These are phyloP conservation scores for Cataglyphis hispanica DNA, from an alignment of 1,140 invertebrate species.

Conservation along the genomic window DNA sequence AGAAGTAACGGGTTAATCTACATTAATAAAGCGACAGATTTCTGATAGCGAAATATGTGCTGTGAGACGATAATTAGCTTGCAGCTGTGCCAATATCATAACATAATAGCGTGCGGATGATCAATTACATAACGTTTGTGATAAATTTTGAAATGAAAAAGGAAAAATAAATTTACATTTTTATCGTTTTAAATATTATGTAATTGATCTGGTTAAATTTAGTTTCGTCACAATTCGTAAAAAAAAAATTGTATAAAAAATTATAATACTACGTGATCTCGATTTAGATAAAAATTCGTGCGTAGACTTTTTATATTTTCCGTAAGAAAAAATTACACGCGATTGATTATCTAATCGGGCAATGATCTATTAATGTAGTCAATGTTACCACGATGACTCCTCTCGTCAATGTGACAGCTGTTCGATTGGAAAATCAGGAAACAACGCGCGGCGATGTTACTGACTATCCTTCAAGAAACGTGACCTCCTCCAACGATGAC, in stretches of 20 bases:
- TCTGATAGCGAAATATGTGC: background rate
- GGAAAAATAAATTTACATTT: constrained; percentile 1
- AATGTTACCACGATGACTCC: constrained; percentile 1
- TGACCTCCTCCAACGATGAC: background rate
- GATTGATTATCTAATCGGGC: constrained; percentile 13
- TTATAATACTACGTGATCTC: background rate
- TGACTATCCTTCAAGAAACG: background rate
- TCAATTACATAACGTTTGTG: background rate
- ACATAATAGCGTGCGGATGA: constrained; percentile 11
- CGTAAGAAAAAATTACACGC: background rate
- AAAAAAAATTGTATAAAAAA: background rate
- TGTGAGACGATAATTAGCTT: constrained; percentile 12
- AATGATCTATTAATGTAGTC: constrained; percentile 22
- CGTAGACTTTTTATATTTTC: background rate
- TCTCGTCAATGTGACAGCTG: background rate
- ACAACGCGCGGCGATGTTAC: background rate
- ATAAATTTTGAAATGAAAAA: constrained; percentile 16
- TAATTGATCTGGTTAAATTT: constrained; percentile 8
- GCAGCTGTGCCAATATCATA: constrained; percentile 43
- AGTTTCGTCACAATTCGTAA: background rate
- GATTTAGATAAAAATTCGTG: background rate
- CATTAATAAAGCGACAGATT: constrained; percentile 38
- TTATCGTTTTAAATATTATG: constrained; percentile 1
- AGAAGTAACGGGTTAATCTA: background rate
- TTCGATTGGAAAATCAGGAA: constrained; percentile 35